These are phyloP conservation scores for Pygathrix nemaeus DNA, from an alignment of 2,113 vertebrate species.

Conservation along the genomic window DNA sequence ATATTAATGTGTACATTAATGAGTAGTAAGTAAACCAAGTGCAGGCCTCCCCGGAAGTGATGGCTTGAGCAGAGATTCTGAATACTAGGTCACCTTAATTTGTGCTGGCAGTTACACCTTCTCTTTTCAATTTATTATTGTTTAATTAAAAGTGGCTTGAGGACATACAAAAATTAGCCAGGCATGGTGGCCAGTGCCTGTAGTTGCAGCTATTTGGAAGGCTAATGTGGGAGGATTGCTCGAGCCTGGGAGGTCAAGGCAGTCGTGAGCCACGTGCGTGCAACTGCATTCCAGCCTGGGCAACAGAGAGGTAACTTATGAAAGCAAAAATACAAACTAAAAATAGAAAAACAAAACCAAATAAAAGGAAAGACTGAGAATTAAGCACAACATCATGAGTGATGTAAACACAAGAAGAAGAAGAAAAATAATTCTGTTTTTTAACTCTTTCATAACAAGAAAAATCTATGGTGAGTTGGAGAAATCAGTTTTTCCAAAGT, in stretches of 20 bases:
- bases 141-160: constrained; percentile 18
- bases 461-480: background rate
- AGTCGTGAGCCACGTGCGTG: too few relatives aligned
- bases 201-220: too few relatives aligned
- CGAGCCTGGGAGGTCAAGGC: too few relatives aligned
- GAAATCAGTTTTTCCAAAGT: background rate
- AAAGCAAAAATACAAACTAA: background rate
- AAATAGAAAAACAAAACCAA: background rate
- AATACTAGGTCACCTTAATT: background rate
- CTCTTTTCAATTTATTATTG: background rate
- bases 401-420: background rate
- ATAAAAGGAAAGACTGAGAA: background rate
- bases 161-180: too few relatives aligned
- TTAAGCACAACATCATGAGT: background rate
- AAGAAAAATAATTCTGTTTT: background rate
- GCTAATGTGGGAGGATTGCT: too few relatives aligned
- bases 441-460: background rate
- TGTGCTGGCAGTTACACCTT: background rate
- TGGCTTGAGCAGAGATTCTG: background rate
- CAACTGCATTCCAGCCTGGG: too few relatives aligned
- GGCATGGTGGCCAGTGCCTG: too few relatives aligned
- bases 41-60: background rate
- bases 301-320: background rate
- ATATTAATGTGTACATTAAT: background rate
- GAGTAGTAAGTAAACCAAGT: background rate